phyloP scores from a whole-genome alignment of 2,888 invertebrate genomes.

The Unio delphinus region DNA sequence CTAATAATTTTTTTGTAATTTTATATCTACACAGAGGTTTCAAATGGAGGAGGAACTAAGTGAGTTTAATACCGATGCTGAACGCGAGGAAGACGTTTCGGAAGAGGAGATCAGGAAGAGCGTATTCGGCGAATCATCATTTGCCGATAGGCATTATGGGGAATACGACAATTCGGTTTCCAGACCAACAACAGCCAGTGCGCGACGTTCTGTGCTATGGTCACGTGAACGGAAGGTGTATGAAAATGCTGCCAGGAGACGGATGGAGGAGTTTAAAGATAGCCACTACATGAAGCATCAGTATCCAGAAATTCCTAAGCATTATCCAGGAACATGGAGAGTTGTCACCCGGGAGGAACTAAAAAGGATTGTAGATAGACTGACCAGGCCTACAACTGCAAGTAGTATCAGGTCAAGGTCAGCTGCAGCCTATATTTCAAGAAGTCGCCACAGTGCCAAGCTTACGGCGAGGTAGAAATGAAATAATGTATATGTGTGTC shows the following conservation, averaged over 20 bases:
- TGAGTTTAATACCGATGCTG: too few relatives aligned
- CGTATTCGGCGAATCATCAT: slow-evolving; percentile 26
- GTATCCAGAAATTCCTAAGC: slow-evolving; percentile 50
- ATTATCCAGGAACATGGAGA: slow-evolving; percentile 59
- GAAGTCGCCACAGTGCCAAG: slow-evolving; percentile 1
- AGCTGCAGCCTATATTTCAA: neutral
- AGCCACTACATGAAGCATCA: slow-evolving; percentile 45
- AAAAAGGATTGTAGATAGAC: slow-evolving; percentile 37
- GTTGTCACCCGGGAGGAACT: slow-evolving; percentile 36
- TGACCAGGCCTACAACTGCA: slow-evolving; percentile 40
- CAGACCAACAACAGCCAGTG: slow-evolving; percentile 49
- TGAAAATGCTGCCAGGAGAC: slow-evolving; percentile 37
- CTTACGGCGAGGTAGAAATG: neutral
- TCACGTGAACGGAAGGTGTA: slow-evolving; percentile 51
- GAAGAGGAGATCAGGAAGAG: slow-evolving; percentile 37
- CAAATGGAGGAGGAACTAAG: too few relatives aligned
- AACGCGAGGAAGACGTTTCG: slow-evolving; percentile 5
- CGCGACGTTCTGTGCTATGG: slow-evolving; percentile 53
- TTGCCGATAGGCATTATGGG: slow-evolving; percentile 28
- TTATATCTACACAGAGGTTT: too few relatives aligned
- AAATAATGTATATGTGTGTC: too few relatives aligned
- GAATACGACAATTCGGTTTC: slow-evolving; percentile 41
- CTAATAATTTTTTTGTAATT: too few relatives aligned
- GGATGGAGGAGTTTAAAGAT: slow-evolving; percentile 37
- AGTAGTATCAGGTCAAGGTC: slow-evolving; percentile 10